phyloP scores from a whole-genome alignment of 2,797 vertebrate genomes.

The Loriculus beryllinus region DNA sequence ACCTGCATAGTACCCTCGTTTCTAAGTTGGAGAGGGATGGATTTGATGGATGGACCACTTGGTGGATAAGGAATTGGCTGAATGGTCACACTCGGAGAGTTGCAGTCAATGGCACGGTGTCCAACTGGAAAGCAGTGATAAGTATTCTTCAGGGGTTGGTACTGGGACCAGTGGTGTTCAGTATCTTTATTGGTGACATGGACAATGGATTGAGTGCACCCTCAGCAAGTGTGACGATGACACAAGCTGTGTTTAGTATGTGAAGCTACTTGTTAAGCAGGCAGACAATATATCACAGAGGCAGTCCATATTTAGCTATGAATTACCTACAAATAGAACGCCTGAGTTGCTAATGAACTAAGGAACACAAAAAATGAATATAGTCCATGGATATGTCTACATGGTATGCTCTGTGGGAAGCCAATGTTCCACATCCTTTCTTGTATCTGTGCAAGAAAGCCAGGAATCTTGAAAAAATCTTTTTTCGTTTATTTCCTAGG shows the following conservation, averaged over 20 bases:
- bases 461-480: background rate
- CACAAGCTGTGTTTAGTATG: background rate
- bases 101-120: background rate
- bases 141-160: background rate
- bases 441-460: background rate
- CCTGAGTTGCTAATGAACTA: background rate
- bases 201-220: background rate
- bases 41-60: background rate
- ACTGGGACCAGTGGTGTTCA: background rate
- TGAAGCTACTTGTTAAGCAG: background rate
- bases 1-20: background rate
- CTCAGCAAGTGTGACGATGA: background rate
- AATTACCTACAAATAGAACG: background rate
- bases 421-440: background rate
- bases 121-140: background rate
- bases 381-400: background rate
- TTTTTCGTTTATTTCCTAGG: background rate
- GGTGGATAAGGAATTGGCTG: background rate
- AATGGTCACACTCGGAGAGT: background rate
- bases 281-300: background rate
- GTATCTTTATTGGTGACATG: background rate
- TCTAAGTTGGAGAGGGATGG: background rate
- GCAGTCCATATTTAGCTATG: background rate
- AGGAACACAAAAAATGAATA: background rate
- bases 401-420: background rate